Percentiles rank a stretch among this genome's conserved stretches.
Conservation (phyloP, 2,797 vertebrate species). For the Galago senegalensis region DNA sequence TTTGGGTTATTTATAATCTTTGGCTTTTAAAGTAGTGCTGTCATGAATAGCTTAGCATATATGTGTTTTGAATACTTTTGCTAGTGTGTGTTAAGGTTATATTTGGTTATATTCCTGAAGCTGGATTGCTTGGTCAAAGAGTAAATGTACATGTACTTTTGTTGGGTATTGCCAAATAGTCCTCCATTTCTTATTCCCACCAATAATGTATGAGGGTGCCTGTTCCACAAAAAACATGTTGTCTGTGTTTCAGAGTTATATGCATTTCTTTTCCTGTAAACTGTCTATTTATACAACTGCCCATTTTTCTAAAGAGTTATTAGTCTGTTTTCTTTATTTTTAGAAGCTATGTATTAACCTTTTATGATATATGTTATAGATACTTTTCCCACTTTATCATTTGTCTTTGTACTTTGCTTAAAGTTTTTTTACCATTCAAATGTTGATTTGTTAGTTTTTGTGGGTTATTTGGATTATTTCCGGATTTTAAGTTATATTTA, state of each 20-base stretch:
- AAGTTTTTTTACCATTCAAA: constrained; percentile 31
- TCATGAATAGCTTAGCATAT: background rate
- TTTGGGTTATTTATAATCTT: constrained; percentile 29
- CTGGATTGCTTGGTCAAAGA: background rate
- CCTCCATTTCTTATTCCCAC: constrained; percentile 11
- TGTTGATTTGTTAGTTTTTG: constrained; percentile 41
- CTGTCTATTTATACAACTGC: background rate
- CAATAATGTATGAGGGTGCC: background rate
- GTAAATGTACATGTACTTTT: constrained; percentile 15
- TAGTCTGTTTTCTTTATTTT: constrained; percentile 53
- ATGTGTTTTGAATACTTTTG: constrained; percentile 30
- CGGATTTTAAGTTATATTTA: constrained; percentile 47
- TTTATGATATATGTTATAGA: constrained; percentile 47
- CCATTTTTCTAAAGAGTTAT: constrained; percentile 51
- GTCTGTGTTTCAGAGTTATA: background rate
- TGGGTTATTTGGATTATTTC: constrained; percentile 45
- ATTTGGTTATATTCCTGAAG: background rate
- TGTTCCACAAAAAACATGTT: background rate
- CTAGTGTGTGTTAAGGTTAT: constrained; percentile 24
- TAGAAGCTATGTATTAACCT: constrained; percentile 5
- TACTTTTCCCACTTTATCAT: constrained; percentile 45
- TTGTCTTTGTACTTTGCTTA: constrained; percentile 50
- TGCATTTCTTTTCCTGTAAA: background rate
- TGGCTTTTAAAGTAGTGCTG: background rate
- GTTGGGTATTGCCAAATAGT: background rate